Conservation (phyloP, 1,140 invertebrate genomes). For the Neelides sp. region DNA sequence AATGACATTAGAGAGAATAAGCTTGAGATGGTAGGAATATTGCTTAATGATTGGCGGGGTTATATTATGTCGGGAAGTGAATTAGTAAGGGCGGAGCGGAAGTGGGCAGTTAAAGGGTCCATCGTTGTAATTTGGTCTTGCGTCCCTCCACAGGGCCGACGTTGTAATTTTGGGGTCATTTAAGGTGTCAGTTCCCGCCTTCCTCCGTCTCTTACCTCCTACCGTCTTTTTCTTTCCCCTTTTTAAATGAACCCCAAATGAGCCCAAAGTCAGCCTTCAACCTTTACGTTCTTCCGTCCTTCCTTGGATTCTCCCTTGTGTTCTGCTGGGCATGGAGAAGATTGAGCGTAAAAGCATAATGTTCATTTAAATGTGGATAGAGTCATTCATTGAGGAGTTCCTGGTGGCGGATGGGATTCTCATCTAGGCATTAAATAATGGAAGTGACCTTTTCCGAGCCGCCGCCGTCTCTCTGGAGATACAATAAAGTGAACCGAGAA, state of each 20-base stretch:
- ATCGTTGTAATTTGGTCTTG: slow-evolving; percentile 21
- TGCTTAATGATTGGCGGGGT: neutral
- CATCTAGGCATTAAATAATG: too few species aligned
- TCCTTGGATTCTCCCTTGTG: neutral
- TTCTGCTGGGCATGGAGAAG: neutral
- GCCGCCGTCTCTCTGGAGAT: too few species aligned
- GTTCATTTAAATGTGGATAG: too few species aligned
- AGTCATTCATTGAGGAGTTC: too few species aligned
- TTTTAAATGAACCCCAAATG: neutral
- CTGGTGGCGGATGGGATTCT: too few species aligned
- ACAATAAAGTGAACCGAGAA: too few species aligned
- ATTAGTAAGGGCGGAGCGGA: slow-evolving; percentile 21
- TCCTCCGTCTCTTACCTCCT: neutral
- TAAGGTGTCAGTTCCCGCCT: slow-evolving; percentile 29
- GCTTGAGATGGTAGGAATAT: too few species aligned
- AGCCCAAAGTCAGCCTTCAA: neutral
- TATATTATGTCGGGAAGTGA: neutral
- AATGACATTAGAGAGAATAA: too few species aligned
- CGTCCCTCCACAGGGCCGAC: slow-evolving; percentile 8
- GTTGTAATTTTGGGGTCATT: slow-evolving; percentile 29
- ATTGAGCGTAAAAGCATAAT: too few species aligned
- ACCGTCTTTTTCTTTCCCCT: neutral
- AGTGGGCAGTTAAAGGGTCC: slow-evolving; percentile 20
- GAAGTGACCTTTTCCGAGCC: too few species aligned
- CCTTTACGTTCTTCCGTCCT: neutral